A percentile compares a stretch with the other conserved stretches of the same genome.
These are phyloP conservation scores for Pseudorectes ferrugineus DNA, from an alignment of 2,113 vertebrate genomes.

Conservation along the genomic window DNA sequence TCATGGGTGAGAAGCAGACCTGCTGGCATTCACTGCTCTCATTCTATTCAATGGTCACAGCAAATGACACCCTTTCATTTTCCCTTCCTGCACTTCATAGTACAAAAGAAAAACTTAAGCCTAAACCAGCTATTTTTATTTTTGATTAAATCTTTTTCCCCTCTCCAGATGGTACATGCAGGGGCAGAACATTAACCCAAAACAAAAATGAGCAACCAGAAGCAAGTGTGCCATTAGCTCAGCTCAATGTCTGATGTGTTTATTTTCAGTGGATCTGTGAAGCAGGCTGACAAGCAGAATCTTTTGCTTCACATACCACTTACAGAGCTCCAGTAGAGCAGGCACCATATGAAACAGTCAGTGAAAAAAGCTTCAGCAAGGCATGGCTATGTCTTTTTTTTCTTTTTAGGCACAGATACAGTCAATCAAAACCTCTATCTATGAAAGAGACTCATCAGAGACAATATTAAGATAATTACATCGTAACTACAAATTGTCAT, in stretches of 20 bases:
- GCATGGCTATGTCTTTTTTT: not conserved
- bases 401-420: not conserved
- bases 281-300: conserved; percentile 44
- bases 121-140: conserved; percentile 49
- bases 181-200: not conserved
- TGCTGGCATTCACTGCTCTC: conserved; percentile 26
- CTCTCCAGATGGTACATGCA: conserved; percentile 39
- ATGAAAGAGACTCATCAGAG: not conserved
- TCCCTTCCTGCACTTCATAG: not conserved
- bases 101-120: conserved; percentile 58
- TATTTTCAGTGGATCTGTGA: conserved; percentile 64
- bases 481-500: conserved; percentile 8
- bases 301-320: conserved; percentile 17
- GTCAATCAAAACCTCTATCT: not conserved
- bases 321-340: conserved; percentile 6
- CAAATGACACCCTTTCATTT: conserved; percentile 24
- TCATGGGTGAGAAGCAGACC: conserved; percentile 11
- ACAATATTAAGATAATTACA: conserved; percentile 46
- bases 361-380: not conserved
- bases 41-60: not conserved
- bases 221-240: conserved; percentile 52
- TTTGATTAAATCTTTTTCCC: conserved; percentile 53
- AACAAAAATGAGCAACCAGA: conserved; percentile 62
- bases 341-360: conserved; percentile 19
- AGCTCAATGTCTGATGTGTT: conserved; percentile 52